Conservation (phyloP, 2,888 invertebrate species). For the Chaetogeoica ovagalla region DNA sequence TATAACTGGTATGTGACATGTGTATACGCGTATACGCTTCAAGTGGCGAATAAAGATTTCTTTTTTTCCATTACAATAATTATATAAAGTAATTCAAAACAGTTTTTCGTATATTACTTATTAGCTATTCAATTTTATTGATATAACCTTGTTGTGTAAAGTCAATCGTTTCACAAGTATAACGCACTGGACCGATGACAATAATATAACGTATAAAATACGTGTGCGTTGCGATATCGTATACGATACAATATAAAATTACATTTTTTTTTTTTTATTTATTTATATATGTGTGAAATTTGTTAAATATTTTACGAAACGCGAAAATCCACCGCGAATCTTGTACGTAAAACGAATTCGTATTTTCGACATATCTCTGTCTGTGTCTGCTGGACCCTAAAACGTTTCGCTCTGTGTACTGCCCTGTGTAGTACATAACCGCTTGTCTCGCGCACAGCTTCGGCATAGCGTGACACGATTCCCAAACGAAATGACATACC, state of each 20-base stretch:
- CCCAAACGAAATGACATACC: slow-evolving; percentile 2
- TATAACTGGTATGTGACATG: too few relatives aligned
- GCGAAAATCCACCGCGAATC: not conserved
- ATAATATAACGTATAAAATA: too few relatives aligned
- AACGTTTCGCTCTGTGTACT: slow-evolving; percentile 24
- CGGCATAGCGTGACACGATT: slow-evolving; percentile 29
- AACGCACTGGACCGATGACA: slow-evolving; percentile 32
- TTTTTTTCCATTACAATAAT: too few relatives aligned
- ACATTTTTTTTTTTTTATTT: not conserved
- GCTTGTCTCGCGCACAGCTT: not conserved
- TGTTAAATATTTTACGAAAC: slow-evolving; percentile 9
- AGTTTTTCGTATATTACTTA: not conserved
- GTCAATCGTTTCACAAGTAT: slow-evolving; percentile 23
- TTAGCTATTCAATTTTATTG: not conserved
- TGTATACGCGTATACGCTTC: too few relatives aligned
- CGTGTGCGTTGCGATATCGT: not conserved
- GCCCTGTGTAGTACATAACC: not conserved
- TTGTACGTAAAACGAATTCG: not conserved
- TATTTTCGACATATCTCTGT: slow-evolving; percentile 30
- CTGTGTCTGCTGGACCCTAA: not conserved
- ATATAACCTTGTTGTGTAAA: slow-evolving; percentile 13
- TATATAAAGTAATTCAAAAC: too few relatives aligned
- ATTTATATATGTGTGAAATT: not conserved
- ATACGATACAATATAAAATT: not conserved
- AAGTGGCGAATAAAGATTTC: too few relatives aligned